phyloP scores from a whole-genome alignment of 2,888 invertebrate species.

The Synanthedon tipuliformis region DNA sequence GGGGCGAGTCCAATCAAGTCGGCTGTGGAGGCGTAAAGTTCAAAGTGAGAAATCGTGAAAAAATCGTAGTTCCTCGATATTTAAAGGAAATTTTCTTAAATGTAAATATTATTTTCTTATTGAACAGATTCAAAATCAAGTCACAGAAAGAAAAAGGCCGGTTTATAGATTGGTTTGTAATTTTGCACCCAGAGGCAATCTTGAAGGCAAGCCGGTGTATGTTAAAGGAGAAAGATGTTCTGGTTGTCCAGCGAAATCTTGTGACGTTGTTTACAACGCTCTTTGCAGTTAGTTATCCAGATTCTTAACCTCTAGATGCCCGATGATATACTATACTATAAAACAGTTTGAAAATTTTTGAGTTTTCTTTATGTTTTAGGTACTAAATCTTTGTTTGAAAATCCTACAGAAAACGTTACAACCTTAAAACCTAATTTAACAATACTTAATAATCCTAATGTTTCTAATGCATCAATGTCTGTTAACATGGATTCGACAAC shows the following conservation, averaged over 20 bases:
- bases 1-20: conserved; percentile 42
- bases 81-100: not conserved
- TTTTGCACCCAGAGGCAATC: conserved; percentile 48
- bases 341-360: no score
- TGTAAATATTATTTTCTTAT: not conserved
- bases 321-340: no score
- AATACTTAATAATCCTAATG: no score
- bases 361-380: no score
- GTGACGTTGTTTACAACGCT: conserved; percentile 28
- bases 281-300: conserved; percentile 36
- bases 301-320: not conserved
- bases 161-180: conserved; percentile 55
- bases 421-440: no score
- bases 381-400: no score
- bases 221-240: conserved; percentile 37
- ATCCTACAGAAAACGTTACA: no score
- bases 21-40: conserved; percentile 56
- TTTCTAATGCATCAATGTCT: no score
- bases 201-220: conserved; percentile 32
- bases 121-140: not conserved
- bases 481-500: no score
- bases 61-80: not conserved
- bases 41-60: conserved; percentile 25
- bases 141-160: conserved; percentile 23
- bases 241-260: conserved; percentile 27